phyloP scores from a whole-genome alignment of 2,113 vertebrate genomes.

The Myotis yumanensis region DNA sequence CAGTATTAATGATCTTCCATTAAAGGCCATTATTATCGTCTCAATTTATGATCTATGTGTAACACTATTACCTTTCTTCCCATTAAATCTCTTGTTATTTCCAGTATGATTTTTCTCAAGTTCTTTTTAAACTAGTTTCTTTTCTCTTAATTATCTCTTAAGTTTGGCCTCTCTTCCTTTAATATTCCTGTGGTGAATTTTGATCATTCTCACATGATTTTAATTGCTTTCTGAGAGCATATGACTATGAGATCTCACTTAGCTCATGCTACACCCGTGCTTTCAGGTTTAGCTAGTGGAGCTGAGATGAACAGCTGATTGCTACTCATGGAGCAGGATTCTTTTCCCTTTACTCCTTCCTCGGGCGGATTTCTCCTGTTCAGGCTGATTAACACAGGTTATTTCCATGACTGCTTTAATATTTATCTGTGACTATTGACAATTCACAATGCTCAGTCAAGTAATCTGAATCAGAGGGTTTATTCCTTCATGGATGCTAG shows the following conservation, averaged over 20 bases:
- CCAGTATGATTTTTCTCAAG: not conserved
- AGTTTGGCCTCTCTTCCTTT: not conserved
- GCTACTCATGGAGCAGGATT: slow-evolving; percentile 38
- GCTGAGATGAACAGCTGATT: slow-evolving; percentile 10
- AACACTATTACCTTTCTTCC: not conserved
- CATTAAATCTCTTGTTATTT: slow-evolving; percentile 11
- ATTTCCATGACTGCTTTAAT: slow-evolving; percentile 45
- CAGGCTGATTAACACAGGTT: slow-evolving; percentile 45
- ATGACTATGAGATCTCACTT: not conserved
- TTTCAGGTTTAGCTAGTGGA: slow-evolving; percentile 3
- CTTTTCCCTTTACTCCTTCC: slow-evolving; percentile 14
- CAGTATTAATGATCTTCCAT: not conserved
- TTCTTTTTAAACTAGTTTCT: not conserved
- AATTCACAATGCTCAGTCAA: slow-evolving; percentile 23
- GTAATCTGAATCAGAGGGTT: slow-evolving; percentile 28
- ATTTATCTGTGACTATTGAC: slow-evolving; percentile 48
- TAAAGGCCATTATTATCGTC: not conserved
- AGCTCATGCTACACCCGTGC: not conserved
- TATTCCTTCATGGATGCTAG: slow-evolving; percentile 19
- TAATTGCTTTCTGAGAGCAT: slow-evolving; percentile 4
- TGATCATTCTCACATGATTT: slow-evolving; percentile 45
- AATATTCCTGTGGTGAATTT: not conserved
- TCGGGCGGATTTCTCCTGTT: slow-evolving; percentile 16
- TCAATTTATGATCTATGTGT: not conserved
- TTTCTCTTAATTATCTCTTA: not conserved